Percentiles rank a stretch among this genome's conserved stretches.
Evolutionary conservation across 2,113 vertebrate genomes (phyloP).

Genomic region (Tenrec ecaudatus): DNA sequence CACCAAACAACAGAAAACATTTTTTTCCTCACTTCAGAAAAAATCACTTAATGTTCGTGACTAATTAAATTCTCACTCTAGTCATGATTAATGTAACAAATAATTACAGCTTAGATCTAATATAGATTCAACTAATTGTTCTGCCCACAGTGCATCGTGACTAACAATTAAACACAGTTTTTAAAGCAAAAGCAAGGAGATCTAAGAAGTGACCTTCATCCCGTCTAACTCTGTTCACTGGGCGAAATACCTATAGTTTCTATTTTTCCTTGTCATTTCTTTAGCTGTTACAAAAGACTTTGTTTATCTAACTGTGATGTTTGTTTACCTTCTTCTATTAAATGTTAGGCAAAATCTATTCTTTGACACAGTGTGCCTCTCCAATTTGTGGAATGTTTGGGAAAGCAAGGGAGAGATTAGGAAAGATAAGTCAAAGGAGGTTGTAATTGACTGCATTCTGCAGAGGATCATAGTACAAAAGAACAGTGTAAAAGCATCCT

Average conservation of each 20-base stretch:
- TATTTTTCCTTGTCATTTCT: constrained; percentile 73
- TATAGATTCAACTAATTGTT: constrained; percentile 90
- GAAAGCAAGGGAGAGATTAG: constrained; percentile 25
- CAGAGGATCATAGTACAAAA: constrained; percentile 61
- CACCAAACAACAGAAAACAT: constrained; percentile 68
- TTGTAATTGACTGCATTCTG: neutral
- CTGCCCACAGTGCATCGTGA: constrained; percentile 86
- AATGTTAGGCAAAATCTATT: constrained; percentile 61
- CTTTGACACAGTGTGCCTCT: constrained; percentile 69
- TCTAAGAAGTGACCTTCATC: constrained; percentile 78
- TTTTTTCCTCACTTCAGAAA: constrained; percentile 33
- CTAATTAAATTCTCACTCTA: constrained; percentile 89
- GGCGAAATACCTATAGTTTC: constrained; percentile 66
- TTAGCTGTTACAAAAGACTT: constrained; percentile 53
- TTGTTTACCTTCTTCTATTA: constrained; percentile 67
- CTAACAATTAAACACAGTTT: constrained; percentile 87
- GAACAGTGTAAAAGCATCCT: neutral
- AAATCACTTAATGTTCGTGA: constrained; percentile 78
- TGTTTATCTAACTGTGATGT: neutral
- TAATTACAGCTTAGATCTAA: constrained; percentile 90
- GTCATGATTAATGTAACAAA: constrained; percentile 90
- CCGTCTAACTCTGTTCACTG: constrained; percentile 46
- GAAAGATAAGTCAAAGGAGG: neutral
- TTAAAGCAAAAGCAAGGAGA: constrained; percentile 78
- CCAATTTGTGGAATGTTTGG: constrained; percentile 51